Evolutionary conservation across 2,797 vertebrate species (phyloP).

Genomic region (Melanogrammus aeglefinus): DNA sequence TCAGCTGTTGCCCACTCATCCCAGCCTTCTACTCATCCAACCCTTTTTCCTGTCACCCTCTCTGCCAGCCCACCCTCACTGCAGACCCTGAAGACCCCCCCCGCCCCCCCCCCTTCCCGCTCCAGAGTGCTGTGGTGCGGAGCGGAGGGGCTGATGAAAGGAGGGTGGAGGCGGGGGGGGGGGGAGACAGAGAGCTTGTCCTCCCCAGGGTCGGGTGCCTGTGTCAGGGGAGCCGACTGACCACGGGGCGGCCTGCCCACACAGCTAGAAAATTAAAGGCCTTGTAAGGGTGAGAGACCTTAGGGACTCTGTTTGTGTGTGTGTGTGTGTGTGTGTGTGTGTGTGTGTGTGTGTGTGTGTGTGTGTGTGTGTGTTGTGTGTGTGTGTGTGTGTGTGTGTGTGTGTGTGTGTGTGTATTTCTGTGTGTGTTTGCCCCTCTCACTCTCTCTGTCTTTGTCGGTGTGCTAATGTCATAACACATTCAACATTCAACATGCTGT

Average conservation of each 20-base stretch:
- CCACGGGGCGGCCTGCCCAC: constrained; percentile 61
- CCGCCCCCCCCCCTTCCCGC: no score
- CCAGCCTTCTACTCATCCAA: constrained; percentile 19
- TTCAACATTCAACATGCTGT: constrained; percentile 39
- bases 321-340: constrained; percentile 19
- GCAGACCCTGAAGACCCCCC: constrained; percentile 19
- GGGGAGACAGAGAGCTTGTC: constrained; percentile 34
- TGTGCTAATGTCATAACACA: constrained; percentile 13
- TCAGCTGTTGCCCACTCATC: constrained; percentile 28
- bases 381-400: no score
- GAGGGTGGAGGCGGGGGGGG: constrained; percentile 23
- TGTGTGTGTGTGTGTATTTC: no score
- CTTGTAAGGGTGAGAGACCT: constrained; percentile 38
- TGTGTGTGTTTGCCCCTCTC: not conserved
- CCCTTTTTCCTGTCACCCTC: constrained; percentile 21
- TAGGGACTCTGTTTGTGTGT: no score
- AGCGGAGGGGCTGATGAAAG: not conserved
- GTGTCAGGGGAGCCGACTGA: constrained; percentile 65
- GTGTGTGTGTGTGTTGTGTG: not conserved
- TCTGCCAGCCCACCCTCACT: constrained; percentile 20
- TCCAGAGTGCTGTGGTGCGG: no score
- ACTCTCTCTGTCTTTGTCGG: constrained; percentile 13
- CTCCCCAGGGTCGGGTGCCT: constrained; percentile 57
- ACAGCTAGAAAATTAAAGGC: constrained; percentile 69
- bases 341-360: constrained; percentile 18